phyloP scores from a whole-genome alignment of 2,797 vertebrate species.

The Anabacerthia variegaticeps region DNA sequence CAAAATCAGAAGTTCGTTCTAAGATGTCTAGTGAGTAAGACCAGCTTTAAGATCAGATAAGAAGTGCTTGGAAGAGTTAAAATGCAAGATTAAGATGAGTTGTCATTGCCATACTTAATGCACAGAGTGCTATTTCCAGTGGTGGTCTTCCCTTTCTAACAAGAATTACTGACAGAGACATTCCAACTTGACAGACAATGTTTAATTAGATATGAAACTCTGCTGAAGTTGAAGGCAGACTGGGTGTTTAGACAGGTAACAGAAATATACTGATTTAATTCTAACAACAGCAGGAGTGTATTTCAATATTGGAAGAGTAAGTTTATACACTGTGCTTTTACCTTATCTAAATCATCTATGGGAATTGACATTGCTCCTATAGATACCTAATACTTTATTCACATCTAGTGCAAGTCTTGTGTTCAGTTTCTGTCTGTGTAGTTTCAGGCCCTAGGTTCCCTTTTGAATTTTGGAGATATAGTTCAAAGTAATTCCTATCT shows the following conservation, averaged over 20 bases:
- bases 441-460: neutral
- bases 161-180: neutral
- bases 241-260: neutral
- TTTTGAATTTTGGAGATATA: neutral
- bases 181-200: neutral
- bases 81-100: neutral
- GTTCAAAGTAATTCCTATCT: neutral
- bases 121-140: neutral
- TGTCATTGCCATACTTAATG: neutral
- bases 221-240: neutral
- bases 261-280: neutral
- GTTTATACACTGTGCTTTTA: neutral
- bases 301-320: neutral
- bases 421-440: neutral
- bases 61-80: neutral
- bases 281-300: neutral
- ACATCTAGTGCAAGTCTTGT: neutral
- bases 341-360: neutral
- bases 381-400: neutral
- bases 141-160: neutral
- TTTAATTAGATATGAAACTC: constrained; percentile 9
- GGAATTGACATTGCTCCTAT: neutral
- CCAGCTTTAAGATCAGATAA: neutral
- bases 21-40: neutral
- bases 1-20: neutral